These are phyloP conservation scores for Sylvicola fuscatus DNA, from an alignment of 2,888 invertebrate species.

Conservation along the genomic window DNA sequence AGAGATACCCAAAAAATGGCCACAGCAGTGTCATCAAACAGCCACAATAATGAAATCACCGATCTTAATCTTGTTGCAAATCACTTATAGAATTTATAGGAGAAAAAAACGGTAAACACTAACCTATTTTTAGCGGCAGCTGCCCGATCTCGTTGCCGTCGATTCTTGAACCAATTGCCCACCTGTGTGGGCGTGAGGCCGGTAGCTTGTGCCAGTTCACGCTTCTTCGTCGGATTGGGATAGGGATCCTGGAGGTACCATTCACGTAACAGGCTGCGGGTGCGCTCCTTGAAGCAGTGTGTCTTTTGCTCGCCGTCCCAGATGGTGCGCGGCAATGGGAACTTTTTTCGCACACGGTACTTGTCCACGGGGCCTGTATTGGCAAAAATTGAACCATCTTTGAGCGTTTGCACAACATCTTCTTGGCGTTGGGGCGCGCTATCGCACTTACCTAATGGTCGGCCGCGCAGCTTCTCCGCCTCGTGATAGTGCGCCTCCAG, in stretches of 20 bases:
- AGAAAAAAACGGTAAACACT: too few relatives aligned
- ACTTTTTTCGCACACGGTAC: slow-evolving; percentile 84
- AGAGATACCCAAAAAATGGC: too few relatives aligned
- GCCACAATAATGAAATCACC: too few relatives aligned
- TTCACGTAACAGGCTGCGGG: slow-evolving; percentile 82
- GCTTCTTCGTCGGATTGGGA: slow-evolving; percentile 83
- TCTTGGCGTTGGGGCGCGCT: background rate
- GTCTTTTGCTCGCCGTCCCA: slow-evolving; percentile 96
- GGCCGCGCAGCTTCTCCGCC: slow-evolving; percentile 71
- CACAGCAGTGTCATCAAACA: too few relatives aligned
- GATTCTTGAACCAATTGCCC: slow-evolving; percentile 85
- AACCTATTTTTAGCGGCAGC: slow-evolving; percentile 95
- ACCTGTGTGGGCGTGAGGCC: slow-evolving; percentile 86
- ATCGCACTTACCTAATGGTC: slow-evolving; percentile 42
- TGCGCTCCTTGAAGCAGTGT: slow-evolving; percentile 91
- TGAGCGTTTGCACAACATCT: background rate
- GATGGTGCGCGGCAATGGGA: slow-evolving; percentile 74
- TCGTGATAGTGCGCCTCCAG: slow-evolving; percentile 86
- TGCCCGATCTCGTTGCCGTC: slow-evolving; percentile 69
- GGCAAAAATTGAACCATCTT: background rate
- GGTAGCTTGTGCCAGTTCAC: slow-evolving; percentile 76
- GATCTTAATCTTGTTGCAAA: too few relatives aligned
- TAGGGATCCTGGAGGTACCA: slow-evolving; percentile 98
- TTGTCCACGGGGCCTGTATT: slow-evolving; percentile 64
- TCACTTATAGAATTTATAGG: too few relatives aligned